Percentiles rank a stretch among this genome's conserved stretches.
Conservation (phyloP, 2,113 vertebrate species). For the Crypturellus undulatus region DNA sequence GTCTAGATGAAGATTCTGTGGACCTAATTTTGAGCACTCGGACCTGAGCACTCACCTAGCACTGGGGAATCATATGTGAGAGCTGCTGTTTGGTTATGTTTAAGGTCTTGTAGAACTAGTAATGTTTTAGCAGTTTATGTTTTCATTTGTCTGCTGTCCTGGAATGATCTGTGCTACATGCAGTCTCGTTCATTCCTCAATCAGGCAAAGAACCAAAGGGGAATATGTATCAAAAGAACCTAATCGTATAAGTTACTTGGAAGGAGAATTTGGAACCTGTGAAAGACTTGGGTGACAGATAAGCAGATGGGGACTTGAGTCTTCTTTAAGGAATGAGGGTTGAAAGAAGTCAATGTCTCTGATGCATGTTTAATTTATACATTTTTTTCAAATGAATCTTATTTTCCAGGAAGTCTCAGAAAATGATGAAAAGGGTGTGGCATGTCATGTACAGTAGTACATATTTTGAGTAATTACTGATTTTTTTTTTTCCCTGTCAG, state of each 20-base stretch:
- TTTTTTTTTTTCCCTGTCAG: conserved; percentile 73
- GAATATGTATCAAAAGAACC: background rate
- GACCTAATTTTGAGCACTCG: background rate
- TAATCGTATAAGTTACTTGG: background rate
- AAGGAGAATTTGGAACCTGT: background rate
- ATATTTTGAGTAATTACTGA: background rate
- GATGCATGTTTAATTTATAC: background rate
- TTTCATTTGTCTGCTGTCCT: background rate
- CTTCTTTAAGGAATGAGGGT: background rate
- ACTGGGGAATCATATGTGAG: background rate
- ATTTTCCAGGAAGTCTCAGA: background rate
- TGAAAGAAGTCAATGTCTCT: background rate
- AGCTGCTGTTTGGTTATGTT: background rate
- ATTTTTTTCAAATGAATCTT: background rate
- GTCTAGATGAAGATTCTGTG: background rate
- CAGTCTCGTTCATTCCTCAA: background rate
- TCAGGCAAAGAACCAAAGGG: background rate
- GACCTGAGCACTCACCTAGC: background rate
- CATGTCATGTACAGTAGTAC: background rate
- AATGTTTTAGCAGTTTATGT: background rate
- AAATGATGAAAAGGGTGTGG: background rate
- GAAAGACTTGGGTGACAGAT: background rate
- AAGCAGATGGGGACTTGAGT: background rate
- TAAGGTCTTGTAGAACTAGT: background rate
- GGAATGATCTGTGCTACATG: background rate